Base-by-base conservation (phyloP, 92 coral and sea anemone species). In the Nematostella vectensis region DNA sequence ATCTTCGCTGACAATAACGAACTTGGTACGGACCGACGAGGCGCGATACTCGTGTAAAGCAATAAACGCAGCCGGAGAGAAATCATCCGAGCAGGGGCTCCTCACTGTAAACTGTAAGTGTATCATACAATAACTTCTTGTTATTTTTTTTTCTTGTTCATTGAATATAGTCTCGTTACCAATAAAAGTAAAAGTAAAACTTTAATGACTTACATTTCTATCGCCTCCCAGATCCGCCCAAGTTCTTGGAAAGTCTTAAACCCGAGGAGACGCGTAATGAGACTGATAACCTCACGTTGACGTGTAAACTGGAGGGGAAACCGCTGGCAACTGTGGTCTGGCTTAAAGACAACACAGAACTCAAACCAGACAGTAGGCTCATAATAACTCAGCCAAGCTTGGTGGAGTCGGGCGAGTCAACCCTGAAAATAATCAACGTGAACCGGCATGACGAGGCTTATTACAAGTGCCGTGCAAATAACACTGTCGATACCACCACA, bases 1-100 rank as follows among this genome's bases (percentile, higher is more conserved):
- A 10, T 52, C 71, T 18, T 38, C 71, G 10, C 67, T 76, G 49
- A 68, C 67, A 36, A 68, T 76, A 50, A 36, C 38, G 17, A 69
- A 55, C 29, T 36, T 69, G 16, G 38, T 58, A n/a, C 50, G 68
- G 23, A 30, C 19, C 12, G 83, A 76, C 49, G 71, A 62, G 33
- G 76, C 76, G 31, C 36, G 31, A 2, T 76, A 62, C 38, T 29
- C 16, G 15, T 76, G 83, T 50, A 33, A 55, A 12, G 72, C 69
- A 16, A 8, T 20, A 4, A 76, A 76, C 52, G 58, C 25, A 9
- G 20, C 47, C 22, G 25, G 29, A 24, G 37, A 39, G 9, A 50
- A 27, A 11, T 1, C 48, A 3, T 67, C 74, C 10, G 3, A 21
- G 6, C 38, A 19, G 25, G 65, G 57, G 30, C 31, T 18, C 16